Conservation (phyloP, 2,113 vertebrate genomes). For the Calidris pygmaea region DNA sequence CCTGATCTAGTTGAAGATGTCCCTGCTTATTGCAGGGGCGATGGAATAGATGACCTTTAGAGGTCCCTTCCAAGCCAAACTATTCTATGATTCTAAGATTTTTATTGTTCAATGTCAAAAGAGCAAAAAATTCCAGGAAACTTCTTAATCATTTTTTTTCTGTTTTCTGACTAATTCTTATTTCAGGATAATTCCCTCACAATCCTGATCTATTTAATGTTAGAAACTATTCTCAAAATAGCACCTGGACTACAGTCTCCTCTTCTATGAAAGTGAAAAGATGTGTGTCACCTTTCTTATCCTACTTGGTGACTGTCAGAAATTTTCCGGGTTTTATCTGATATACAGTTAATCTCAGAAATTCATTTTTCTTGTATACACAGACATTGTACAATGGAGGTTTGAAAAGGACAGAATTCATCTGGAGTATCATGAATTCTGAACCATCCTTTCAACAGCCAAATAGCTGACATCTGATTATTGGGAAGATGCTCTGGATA, state of each 20-base stretch:
- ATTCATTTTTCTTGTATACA: neutral
- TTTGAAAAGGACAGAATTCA: neutral
- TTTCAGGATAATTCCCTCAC: neutral
- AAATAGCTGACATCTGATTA: conserved; percentile 23
- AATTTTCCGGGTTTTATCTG: neutral
- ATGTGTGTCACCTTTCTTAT: neutral
- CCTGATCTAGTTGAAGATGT: neutral
- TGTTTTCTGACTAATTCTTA: neutral
- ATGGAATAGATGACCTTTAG: neutral
- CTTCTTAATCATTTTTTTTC: neutral
- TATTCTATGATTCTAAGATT: neutral
- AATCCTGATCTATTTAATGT: neutral
- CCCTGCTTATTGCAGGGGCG: neutral
- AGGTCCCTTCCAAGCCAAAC: neutral
- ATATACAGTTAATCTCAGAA: neutral
- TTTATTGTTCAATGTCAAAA: neutral
- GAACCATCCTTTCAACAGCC: neutral
- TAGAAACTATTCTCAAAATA: neutral
- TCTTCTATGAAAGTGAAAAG: neutral
- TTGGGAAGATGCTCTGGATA: neutral
- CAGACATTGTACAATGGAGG: neutral
- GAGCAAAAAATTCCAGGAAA: neutral
- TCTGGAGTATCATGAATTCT: neutral
- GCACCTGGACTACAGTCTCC: neutral
- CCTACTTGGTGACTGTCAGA: neutral